phyloP scores from a whole-genome alignment of 1,140 invertebrate genomes.

The Hypsibius dujardini region DNA sequence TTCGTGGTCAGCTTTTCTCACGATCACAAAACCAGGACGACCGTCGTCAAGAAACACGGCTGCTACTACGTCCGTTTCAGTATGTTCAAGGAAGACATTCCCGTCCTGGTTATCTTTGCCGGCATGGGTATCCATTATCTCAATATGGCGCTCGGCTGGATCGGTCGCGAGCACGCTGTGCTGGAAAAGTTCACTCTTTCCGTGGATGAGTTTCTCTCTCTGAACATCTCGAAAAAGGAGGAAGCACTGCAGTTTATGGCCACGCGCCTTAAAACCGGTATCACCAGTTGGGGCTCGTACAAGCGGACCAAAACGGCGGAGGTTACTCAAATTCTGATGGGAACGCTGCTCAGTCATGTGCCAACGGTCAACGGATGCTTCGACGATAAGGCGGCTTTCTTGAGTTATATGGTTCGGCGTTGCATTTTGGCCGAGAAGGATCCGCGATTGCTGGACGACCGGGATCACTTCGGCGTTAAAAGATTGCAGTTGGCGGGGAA shows the following conservation, averaged over 20 bases:
- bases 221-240: constrained; percentile 68
- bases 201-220: constrained; percentile 68
- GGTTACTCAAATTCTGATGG: constrained; percentile 34
- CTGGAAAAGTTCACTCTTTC: constrained; percentile 65
- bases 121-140: constrained; percentile 60
- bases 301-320: constrained; percentile 26
- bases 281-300: constrained; percentile 30
- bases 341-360: constrained; percentile 27
- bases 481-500: constrained; percentile 90
- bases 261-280: constrained; percentile 36
- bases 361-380: constrained; percentile 33
- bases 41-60: constrained; percentile 5
- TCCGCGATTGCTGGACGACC: constrained; percentile 66
- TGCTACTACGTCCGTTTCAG: constrained; percentile 18
- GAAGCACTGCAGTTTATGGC: constrained; percentile 43
- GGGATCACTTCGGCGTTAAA: constrained; percentile 99
- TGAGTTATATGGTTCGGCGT: constrained; percentile 73
- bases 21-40: constrained; percentile 13
- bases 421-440: constrained; percentile 70
- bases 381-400: constrained; percentile 52
- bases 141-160: constrained; percentile 41
- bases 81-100: constrained; percentile 52
- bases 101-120: constrained; percentile 79
- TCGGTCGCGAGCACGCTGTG: constrained; percentile 56
- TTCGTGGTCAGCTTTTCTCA: constrained; percentile 15